A percentile compares a stretch with the other conserved stretches of the same genome.
Conservation (phyloP, 1,140 invertebrate species). For the Cepaea nemoralis region DNA sequence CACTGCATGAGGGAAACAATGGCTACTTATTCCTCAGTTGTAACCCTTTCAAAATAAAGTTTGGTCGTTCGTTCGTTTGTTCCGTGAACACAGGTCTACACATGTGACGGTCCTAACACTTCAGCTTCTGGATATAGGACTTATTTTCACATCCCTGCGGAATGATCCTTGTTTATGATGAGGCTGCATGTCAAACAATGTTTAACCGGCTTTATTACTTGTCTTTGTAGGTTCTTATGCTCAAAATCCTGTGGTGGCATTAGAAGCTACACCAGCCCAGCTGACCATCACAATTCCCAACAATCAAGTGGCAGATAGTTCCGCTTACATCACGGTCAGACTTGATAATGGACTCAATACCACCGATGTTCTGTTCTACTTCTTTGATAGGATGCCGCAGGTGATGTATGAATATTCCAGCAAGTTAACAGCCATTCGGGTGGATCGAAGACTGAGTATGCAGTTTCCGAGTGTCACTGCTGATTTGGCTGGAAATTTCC, state of each 20-base stretch:
- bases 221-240: too few relatives aligned
- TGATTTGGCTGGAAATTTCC: neutral
- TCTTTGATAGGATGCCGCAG: neutral
- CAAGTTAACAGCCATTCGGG: neutral
- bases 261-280: neutral
- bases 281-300: neutral
- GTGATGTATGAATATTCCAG: neutral
- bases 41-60: too few relatives aligned
- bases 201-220: too few relatives aligned
- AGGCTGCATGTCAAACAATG: too few relatives aligned
- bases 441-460: neutral
- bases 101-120: too few relatives aligned
- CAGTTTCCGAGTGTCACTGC: neutral
- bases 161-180: too few relatives aligned
- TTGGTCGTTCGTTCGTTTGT: too few relatives aligned
- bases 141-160: too few relatives aligned
- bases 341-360: neutral
- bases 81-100: too few relatives aligned
- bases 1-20: too few relatives aligned
- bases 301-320: neutral
- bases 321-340: neutral
- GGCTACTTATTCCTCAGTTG: too few relatives aligned
- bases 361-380: neutral
- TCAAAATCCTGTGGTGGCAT: neutral
- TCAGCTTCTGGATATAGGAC: too few relatives aligned